A percentile compares a stretch with the other conserved stretches of the same genome.
phyloP scores from a whole-genome alignment of 2,797 vertebrate genomes.

The Apogon hyalosoma region DNA sequence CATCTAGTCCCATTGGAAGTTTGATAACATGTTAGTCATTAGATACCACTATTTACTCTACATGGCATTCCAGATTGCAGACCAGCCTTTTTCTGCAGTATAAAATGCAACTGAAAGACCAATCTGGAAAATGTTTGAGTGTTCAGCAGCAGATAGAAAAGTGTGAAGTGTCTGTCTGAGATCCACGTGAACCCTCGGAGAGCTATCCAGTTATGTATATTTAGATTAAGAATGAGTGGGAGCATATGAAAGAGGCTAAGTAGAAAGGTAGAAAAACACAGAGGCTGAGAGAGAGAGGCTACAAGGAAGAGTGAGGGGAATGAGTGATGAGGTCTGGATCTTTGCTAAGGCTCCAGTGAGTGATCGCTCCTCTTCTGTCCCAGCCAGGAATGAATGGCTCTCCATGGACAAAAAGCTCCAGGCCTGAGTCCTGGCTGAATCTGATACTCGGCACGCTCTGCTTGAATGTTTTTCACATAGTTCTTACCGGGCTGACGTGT shows the following conservation, averaged over 20 bases:
- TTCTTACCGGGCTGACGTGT: slow-evolving; percentile 33
- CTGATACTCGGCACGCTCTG: slow-evolving; percentile 58
- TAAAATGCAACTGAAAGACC: slow-evolving; percentile 37
- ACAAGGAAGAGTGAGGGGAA: slow-evolving; percentile 38
- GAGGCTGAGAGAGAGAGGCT: slow-evolving; percentile 15
- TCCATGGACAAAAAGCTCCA: slow-evolving; percentile 51
- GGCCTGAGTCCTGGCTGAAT: slow-evolving; percentile 50
- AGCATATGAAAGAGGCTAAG: slow-evolving; percentile 26
- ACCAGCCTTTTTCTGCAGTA: slow-evolving; percentile 11
- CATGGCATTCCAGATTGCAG: slow-evolving; percentile 26
- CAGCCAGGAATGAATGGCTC: slow-evolving; percentile 63
- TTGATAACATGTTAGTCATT: slow-evolving; percentile 27
- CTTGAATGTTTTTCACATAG: slow-evolving; percentile 68
- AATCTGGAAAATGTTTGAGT: slow-evolving; percentile 15
- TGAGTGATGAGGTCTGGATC: slow-evolving; percentile 66
- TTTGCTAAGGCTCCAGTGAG: slow-evolving; percentile 66
- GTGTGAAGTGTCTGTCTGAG: slow-evolving; percentile 16
- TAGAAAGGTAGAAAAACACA: slow-evolving; percentile 38
- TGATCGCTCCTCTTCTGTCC: slow-evolving; percentile 54
- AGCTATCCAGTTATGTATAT: slow-evolving; percentile 16
- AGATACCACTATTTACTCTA: slow-evolving; percentile 30
- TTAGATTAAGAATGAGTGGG: slow-evolving; percentile 18
- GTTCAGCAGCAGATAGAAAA: slow-evolving; percentile 18
- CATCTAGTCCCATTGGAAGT: slow-evolving; percentile 11
- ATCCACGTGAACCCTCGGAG: slow-evolving; percentile 31